These are phyloP conservation scores for Leptobrachium ailaonicum DNA, from an alignment of 2,113 vertebrate genomes.

Conservation along the genomic window DNA sequence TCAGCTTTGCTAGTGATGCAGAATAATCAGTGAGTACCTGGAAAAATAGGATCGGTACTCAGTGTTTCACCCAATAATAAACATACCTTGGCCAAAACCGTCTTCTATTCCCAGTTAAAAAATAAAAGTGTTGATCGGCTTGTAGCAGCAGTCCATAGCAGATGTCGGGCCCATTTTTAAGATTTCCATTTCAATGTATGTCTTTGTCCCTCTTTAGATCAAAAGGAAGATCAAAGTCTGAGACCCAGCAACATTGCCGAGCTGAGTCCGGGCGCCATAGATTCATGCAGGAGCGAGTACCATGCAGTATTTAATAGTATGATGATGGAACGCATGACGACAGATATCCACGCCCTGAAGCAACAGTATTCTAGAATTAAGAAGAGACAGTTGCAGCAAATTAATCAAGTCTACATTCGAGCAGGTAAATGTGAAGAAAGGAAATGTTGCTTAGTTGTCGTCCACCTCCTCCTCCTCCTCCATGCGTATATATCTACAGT, in stretches of 20 bases:
- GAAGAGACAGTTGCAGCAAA: slow-evolving; percentile 91
- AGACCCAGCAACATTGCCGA: slow-evolving; percentile 84
- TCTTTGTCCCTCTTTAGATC: slow-evolving; percentile 65
- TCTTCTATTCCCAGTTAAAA: too few species aligned
- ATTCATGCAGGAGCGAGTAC: slow-evolving; percentile 84
- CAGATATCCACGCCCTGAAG: slow-evolving; percentile 89
- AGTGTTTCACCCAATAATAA: not conserved
- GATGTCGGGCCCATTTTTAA: too few species aligned
- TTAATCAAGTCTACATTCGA: slow-evolving; percentile 87
- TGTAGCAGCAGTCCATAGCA: too few species aligned
- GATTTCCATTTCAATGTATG: not conserved
- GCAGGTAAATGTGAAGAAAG: slow-evolving; percentile 74
- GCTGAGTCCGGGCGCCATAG: slow-evolving; percentile 91
- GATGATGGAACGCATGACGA: slow-evolving; percentile 98
- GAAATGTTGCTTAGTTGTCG: too few species aligned
- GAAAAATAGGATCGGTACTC: too few species aligned
- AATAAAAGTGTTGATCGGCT: too few species aligned
- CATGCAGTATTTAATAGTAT: slow-evolving; percentile 93
- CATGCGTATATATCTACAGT: not conserved
- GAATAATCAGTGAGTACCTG: too few species aligned
- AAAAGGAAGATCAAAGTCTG: slow-evolving; percentile 74
- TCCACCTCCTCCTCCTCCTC: too few species aligned
- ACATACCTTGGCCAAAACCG: slow-evolving; percentile 6
- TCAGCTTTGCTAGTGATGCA: too few species aligned
- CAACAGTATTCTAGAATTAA: slow-evolving; percentile 92